Evolutionary conservation across 2,888 invertebrate species (phyloP), one percentile per base, ranked within the genome.

Genomic region (Tuberolachnus salignus): DNA sequence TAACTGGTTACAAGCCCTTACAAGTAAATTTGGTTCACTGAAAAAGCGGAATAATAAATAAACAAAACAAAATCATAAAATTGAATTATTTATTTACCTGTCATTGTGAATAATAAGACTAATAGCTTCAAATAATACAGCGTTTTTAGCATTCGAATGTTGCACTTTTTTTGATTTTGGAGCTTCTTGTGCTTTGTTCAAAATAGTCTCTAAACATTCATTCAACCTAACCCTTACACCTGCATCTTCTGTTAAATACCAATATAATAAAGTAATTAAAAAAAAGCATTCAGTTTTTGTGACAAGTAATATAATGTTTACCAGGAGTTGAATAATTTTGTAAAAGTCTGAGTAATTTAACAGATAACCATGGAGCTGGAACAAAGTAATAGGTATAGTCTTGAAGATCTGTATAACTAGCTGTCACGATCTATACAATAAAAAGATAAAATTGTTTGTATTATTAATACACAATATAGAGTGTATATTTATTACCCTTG

Each of bases 361-460:
- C 98, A 81, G 98, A 98, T 51, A 99, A 90, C 99, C 99, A 99
- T 19, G 99, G 99, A n/a, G 98, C 99, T 83, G 99, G 98, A 82
- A 99, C 98, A 89, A 99, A 99, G 86, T 99, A 99, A 87, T 99
- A 99, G 4, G 99, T 99, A 86, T 99, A 99, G 87, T 99, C 99
- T 88, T 99, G 98, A 82, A 99, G 90, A 88, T 99, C 99, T 46
- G 98, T 98, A 85, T 99, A 98, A 85, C 97, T 98, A 67, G 98
- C 95, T 78, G 98, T 98, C 10, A 99, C 98, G 88, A 99, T 99
- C 91, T 93, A 86, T 74, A 87, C 87, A 80, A 81, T 71, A 81
- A 81, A 42, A 46, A 46, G 34, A 34, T 34, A 34, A 57, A 34
- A 51, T 69, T 14, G 21, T 80, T 46, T 70, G 66, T 44, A 80